Percentiles rank a stretch among this genome's conserved stretches.
These are phyloP conservation scores for Lottia gigantea DNA, from an alignment of 2,888 invertebrate genomes.

Conservation along the genomic window DNA sequence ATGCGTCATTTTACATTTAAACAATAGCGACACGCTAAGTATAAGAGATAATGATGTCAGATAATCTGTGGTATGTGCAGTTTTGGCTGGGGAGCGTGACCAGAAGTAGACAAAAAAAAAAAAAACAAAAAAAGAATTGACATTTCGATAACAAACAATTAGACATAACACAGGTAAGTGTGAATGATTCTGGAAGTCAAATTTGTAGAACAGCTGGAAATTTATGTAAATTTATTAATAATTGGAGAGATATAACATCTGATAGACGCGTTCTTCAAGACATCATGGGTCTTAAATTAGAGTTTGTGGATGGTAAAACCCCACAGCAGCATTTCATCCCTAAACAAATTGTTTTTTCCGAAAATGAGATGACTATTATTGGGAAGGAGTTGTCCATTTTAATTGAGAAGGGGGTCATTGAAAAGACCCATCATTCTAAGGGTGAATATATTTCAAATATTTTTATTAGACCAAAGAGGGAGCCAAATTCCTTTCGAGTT, in stretches of 20 bases:
- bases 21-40: too few relatives aligned
- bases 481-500: not conserved
- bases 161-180: too few relatives aligned
- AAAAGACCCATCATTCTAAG: not conserved
- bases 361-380: not conserved
- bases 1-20: too few relatives aligned
- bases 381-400: not conserved
- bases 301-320: not conserved
- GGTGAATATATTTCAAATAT: conserved; percentile 3
- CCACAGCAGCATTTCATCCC: not conserved
- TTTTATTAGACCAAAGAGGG: conserved; percentile 6
- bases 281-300: not conserved
- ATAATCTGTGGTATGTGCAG: too few relatives aligned
- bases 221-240: not conserved
- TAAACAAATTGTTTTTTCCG: not conserved
- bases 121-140: too few relatives aligned
- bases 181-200: too few relatives aligned
- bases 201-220: not conserved
- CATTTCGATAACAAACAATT: too few relatives aligned
- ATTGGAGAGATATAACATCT: not conserved
- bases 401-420: not conserved
- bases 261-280: not conserved
- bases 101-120: too few relatives aligned
- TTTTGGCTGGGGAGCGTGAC: too few relatives aligned
- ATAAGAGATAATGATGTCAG: too few relatives aligned